Evolutionary conservation across 2,888 invertebrate species (phyloP), one percentile per base, ranked within the genome.

Genomic region (Dicyrtomina minuta): DNA sequence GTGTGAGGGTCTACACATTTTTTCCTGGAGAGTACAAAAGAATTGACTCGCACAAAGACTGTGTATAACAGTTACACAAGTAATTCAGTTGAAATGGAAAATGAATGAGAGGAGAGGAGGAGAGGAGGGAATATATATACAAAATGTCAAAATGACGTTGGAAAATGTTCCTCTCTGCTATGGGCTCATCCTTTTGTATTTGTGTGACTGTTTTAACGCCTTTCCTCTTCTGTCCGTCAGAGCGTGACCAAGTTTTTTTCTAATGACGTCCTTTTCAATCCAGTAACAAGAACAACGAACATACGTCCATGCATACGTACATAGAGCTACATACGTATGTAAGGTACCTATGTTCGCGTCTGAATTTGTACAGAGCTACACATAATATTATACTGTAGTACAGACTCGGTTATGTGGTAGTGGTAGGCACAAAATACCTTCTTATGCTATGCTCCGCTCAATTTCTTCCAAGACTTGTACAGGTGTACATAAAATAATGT

Each of bases 131-230:
- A n/a, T n/a, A 53, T 20, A 61, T 66, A 68, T 68, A 60, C 58
- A 51, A 55, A 56, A 66, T 46, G 62, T 66, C 68, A 70, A 70
- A 72, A 72, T 75, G 72, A 69, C 73, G 69, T 51, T 66, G 66
- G 65, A 68, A 71, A 71, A 73, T 72, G 65, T 65, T 65, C 27
- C 65, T 65, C 4, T 27, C n/a, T n/a, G n/a, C n/a, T n/a, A n/a
- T n/a, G n/a, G 22, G 44, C 65, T 65, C 65, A 65, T 65, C 65
- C 72, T 72, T 71, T 75, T 70, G 74, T 75, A 73, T 71, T 72
- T 71, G 73, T 73, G 70, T 71, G 71, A 72, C 66, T 71, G 69
- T 70, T 74, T 70, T 70, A 74, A 71, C 68, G 71, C 71, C 71
- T 67, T 71, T 71, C 61, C 68, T 60, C 46, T 24, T 67, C 49